Evolutionary conservation across 2,113 vertebrate species (phyloP), one percentile per base, ranked within the genome.

Genomic region (Nesoenas mayeri): DNA sequence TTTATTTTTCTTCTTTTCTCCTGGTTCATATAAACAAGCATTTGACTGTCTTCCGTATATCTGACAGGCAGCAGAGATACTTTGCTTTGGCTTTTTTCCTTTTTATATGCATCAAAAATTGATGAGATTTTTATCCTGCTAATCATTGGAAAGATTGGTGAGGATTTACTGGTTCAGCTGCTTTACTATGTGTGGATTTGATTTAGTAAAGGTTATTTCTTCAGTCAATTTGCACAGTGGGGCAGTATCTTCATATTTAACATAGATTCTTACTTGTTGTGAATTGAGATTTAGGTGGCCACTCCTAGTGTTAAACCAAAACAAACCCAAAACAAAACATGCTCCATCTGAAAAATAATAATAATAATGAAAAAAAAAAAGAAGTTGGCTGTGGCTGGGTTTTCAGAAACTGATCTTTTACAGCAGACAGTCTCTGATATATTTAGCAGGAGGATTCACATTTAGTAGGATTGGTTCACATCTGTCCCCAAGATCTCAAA

Each of bases 41-140:
- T n/a, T 66, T 82, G 22, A 36, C 40, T 61, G n/a, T 48, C 74
- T 91, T 56, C 15, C 9, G 1, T 57, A 9, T 81, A 61, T 91
- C 16, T 75, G 57, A 40, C 21, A 21, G 48, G 19, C 21, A 44
- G 28, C 42, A 50, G 50, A 50, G 17, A 42, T 79, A 40, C 28
- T 61, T 79, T 38, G 7, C 18, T 73, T 89, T 56, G 67, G 9
- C 24, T 79, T 91, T 64, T 85, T 66, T 36, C 53, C 28, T 66
- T 91, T 81, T 58, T 77, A 32, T 61, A 31, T 81, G 42, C 48
- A 61, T 89, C 50, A 82, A 79, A 83, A 83, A 69, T 62, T 87
- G n/a, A 42, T 83, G 47, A 66, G 47, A 62, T 85, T 96, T 95
- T 93, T 88, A 89, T 89, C 89, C 54, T 77, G 28, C 32, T 95